A percentile compares a stretch with the other conserved stretches of the same genome.
Conservation (phyloP, 92 coral and sea anemone species). For the Desmophyllum pertusum region DNA sequence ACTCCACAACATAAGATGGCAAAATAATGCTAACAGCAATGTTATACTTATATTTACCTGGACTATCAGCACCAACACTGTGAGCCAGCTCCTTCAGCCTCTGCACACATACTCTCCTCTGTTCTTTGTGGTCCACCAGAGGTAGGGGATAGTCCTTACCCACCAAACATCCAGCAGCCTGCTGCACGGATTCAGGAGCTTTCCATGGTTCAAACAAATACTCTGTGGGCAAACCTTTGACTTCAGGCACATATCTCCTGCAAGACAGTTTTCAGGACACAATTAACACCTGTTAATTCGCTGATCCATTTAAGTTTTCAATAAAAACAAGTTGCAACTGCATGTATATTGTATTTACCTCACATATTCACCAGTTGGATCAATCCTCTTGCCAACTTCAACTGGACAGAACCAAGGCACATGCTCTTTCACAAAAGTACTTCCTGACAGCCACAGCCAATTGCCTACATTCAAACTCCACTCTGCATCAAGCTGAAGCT, state of each 20-base stretch:
- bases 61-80: neutral
- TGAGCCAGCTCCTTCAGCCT: constrained; percentile 58
- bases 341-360: constrained; percentile 35
- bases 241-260: constrained; percentile 85
- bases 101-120: constrained; percentile 62
- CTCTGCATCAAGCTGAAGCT: constrained; percentile 75
- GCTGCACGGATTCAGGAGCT: constrained; percentile 73
- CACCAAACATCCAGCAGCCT: constrained; percentile 64
- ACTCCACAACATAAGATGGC: too few species aligned
- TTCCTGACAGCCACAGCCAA: constrained; percentile 77
- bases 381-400: constrained; percentile 70
- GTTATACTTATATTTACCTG: constrained; percentile 1
- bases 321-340: neutral
- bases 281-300: neutral
- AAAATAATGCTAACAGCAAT: neutral
- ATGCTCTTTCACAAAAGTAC: constrained; percentile 61
- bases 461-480: constrained; percentile 78
- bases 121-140: constrained; percentile 67
- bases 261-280: neutral
- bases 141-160: constrained; percentile 81
- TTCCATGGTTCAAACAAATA: constrained; percentile 90
- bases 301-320: neutral
- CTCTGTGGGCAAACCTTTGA: constrained; percentile 56
- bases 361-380: constrained; percentile 67
- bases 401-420: constrained; percentile 76